A percentile compares a stretch with the other conserved stretches of the same genome.
These are phyloP conservation scores for Montipora sp. DNA, from an alignment of 64 coral and sea anemone genomes.

Conservation along the genomic window DNA sequence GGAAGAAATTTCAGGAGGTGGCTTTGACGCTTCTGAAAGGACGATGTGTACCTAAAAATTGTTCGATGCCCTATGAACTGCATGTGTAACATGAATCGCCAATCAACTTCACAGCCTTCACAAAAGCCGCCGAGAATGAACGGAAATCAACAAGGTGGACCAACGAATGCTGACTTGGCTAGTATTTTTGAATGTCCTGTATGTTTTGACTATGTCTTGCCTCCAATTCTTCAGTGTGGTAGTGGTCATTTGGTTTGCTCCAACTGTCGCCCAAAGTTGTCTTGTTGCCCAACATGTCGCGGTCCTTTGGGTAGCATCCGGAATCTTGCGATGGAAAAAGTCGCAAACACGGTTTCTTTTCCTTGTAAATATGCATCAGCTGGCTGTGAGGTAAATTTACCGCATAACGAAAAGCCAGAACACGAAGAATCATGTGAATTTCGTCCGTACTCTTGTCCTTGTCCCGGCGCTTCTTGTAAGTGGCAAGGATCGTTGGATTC, in stretches of 20 bases:
- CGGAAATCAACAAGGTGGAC: conserved; percentile 64
- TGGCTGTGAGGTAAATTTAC: conserved; percentile 82
- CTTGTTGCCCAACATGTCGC: conserved; percentile 98
- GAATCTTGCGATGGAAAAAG: conserved; percentile 99
- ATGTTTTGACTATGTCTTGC: conserved; percentile 98
- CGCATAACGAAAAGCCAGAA: conserved; percentile 94
- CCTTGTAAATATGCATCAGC: conserved; percentile 96
- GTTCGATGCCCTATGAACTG: neutral
- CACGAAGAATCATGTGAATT: conserved; percentile 98
- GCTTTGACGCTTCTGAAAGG: neutral
- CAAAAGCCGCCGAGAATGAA: conserved; percentile 67
- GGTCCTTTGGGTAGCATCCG: conserved; percentile 96
- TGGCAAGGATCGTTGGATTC: conserved; percentile 98
- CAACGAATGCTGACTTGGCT: conserved; percentile 94
- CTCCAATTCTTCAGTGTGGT: conserved; percentile 96
- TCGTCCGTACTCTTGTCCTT: conserved; percentile 98
- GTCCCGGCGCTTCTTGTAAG: conserved; percentile 98
- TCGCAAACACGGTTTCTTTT: conserved; percentile 94
- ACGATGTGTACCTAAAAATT: conserved; percentile 9
- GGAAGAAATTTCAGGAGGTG: neutral
- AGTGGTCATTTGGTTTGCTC: conserved; percentile 99
- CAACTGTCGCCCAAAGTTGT: conserved; percentile 96
- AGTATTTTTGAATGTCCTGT: conserved; percentile 99
- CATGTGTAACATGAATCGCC: conserved; percentile 60
- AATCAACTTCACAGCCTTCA: conserved; percentile 59